These are phyloP conservation scores for Lepas anatifera DNA, from an alignment of 2,888 invertebrate species.

Conservation along the genomic window DNA sequence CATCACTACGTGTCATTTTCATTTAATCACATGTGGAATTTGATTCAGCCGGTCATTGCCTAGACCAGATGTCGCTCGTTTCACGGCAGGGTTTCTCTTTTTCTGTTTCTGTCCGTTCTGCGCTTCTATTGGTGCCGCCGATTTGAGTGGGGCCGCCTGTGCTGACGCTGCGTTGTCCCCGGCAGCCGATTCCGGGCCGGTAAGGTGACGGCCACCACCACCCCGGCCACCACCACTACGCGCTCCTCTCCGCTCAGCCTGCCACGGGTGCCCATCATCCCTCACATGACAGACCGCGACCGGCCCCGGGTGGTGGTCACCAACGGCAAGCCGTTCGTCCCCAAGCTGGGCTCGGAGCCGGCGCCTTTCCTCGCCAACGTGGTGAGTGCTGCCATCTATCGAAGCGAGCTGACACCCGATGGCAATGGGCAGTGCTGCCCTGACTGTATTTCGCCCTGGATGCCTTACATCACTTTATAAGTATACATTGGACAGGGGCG, in stretches of 20 bases:
- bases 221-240: neutral
- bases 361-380: neutral
- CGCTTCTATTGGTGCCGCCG: too few relatives aligned
- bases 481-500: too few relatives aligned
- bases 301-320: slow-evolving; percentile 27
- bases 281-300: slow-evolving; percentile 24
- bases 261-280: slow-evolving; percentile 26
- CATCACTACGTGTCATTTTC: too few relatives aligned
- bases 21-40: too few relatives aligned
- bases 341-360: slow-evolving; percentile 22
- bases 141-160: neutral
- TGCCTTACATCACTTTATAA: too few relatives aligned
- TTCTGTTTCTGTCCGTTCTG: too few relatives aligned
- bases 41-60: too few relatives aligned
- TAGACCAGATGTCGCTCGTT: too few relatives aligned
- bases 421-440: too few relatives aligned
- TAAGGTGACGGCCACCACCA: neutral
- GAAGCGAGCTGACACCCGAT: too few relatives aligned
- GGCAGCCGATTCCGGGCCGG: neutral
- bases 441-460: too few relatives aligned
- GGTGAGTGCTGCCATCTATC: neutral
- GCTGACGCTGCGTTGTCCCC: neutral
- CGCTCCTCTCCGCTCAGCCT: slow-evolving; percentile 50
- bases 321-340: slow-evolving; percentile 28
- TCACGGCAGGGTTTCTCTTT: too few relatives aligned